Evolutionary conservation across 2,113 vertebrate genomes (phyloP).

Genomic region (Lasiurus borealis): DNA sequence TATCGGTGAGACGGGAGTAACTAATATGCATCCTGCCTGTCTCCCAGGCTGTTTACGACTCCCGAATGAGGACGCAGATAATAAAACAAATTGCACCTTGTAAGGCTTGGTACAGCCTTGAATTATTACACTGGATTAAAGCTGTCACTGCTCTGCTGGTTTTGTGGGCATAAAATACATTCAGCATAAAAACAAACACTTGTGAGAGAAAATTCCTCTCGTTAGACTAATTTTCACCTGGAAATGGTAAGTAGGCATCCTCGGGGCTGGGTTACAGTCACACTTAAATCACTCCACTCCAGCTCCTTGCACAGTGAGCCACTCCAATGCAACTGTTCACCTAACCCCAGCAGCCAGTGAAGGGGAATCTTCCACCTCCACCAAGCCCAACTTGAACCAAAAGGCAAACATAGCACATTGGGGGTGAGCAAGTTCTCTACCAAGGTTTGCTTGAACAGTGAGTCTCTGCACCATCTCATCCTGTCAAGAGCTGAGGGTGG

Average conservation of each 20-base stretch:
- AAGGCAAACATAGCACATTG: background rate
- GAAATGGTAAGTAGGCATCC: background rate
- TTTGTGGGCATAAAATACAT: constrained; percentile 54
- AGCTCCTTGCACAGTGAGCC: background rate
- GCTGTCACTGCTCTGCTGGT: constrained; percentile 46
- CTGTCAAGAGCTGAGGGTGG: background rate
- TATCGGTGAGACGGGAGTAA: background rate
- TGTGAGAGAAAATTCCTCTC: background rate
- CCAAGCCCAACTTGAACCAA: background rate
- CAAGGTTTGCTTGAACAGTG: background rate
- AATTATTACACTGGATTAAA: constrained; percentile 63
- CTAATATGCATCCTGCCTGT: background rate
- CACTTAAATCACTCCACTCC: background rate
- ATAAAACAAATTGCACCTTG: background rate
- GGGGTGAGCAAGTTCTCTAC: background rate
- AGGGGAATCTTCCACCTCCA: background rate
- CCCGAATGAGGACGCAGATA: background rate
- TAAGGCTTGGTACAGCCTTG: background rate
- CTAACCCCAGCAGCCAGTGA: background rate
- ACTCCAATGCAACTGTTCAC: accelerated
- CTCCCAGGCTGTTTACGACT: background rate
- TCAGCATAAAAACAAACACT: constrained; percentile 49
- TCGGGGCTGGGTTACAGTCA: background rate
- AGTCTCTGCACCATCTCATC: background rate
- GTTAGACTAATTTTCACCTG: constrained; percentile 15